Conservation (phyloP, 2,888 invertebrate genomes). For the Allygus modestus region DNA sequence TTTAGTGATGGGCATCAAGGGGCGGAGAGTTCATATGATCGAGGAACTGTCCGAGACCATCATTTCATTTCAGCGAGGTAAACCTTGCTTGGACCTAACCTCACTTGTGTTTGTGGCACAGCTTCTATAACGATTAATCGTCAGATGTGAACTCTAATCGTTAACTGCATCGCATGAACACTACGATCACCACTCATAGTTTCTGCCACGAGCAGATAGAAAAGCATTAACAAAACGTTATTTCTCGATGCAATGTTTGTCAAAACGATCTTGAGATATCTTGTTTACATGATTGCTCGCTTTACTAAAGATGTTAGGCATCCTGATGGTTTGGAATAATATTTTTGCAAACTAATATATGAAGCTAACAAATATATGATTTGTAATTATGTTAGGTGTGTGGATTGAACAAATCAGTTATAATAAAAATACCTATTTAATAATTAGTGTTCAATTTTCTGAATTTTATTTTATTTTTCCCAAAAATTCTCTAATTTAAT, state of each 20-base stretch:
- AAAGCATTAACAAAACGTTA: background rate
- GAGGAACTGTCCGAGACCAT: constrained; percentile 99
- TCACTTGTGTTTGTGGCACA: constrained; percentile 59
- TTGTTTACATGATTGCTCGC: no score
- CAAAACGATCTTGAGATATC: no score
- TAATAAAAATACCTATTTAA: no score
- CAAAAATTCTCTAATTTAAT: no score
- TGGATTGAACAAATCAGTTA: no score
- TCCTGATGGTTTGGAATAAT: background rate
- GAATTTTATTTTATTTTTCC: no score
- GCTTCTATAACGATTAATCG: constrained; percentile 46
- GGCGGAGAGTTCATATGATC: constrained; percentile 98
- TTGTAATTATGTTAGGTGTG: no score
- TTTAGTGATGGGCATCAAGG: constrained; percentile 99
- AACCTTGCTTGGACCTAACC: constrained; percentile 72
- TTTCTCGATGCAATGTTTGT: background rate
- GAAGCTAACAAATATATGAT: no score
- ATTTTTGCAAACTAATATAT: background rate
- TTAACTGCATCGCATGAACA: constrained; percentile 28
- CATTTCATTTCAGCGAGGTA: constrained; percentile 99
- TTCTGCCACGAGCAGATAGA: background rate
- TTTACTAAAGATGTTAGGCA: no score
- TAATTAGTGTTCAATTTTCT: no score
- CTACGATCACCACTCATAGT: background rate
- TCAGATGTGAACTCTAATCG: background rate